Percentiles rank a stretch among this genome's conserved stretches.
These are phyloP conservation scores for Alligator mississippiensis DNA, from an alignment of 2,113 vertebrate genomes.

Conservation along the genomic window DNA sequence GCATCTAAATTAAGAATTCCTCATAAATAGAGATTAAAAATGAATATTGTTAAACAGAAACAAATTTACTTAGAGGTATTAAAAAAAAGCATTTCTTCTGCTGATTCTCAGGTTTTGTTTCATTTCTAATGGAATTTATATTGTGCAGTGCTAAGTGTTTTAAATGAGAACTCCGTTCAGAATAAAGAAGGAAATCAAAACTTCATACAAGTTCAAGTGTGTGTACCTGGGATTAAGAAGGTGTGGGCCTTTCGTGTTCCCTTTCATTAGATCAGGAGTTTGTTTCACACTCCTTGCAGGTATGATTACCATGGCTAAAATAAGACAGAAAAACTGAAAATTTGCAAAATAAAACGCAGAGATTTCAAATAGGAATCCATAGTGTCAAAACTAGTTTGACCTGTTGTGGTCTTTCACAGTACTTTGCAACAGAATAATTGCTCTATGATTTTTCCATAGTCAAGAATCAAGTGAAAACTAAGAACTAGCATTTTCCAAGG, in stretches of 20 bases:
- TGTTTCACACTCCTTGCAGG: slow-evolving; percentile 71
- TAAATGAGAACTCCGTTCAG: neutral
- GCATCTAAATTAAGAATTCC: neutral
- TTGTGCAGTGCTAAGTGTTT: neutral
- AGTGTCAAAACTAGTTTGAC: too few species aligned
- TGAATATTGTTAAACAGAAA: neutral
- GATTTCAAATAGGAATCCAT: too few species aligned
- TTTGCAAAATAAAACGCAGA: neutral
- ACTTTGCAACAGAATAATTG: too few species aligned
- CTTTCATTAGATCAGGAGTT: slow-evolving; percentile 34
- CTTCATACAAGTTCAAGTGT: slow-evolving; percentile 3
- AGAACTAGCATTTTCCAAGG: neutral
- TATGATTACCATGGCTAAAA: slow-evolving; percentile 69
- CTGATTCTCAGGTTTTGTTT: neutral
- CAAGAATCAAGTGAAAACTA: too few species aligned
- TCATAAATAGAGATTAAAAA: neutral
- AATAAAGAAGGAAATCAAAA: neutral
- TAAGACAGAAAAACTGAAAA: slow-evolving; percentile 5
- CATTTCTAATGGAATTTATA: neutral
- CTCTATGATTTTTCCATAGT: too few species aligned
- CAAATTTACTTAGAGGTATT: neutral
- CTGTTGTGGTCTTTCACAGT: too few species aligned
- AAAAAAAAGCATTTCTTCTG: neutral
- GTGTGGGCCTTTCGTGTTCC: slow-evolving; percentile 3
- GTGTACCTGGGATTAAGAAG: slow-evolving; percentile 42